Evolutionary conservation across 2,888 invertebrate species (phyloP).

Genomic region (Sipunculus nudus): DNA sequence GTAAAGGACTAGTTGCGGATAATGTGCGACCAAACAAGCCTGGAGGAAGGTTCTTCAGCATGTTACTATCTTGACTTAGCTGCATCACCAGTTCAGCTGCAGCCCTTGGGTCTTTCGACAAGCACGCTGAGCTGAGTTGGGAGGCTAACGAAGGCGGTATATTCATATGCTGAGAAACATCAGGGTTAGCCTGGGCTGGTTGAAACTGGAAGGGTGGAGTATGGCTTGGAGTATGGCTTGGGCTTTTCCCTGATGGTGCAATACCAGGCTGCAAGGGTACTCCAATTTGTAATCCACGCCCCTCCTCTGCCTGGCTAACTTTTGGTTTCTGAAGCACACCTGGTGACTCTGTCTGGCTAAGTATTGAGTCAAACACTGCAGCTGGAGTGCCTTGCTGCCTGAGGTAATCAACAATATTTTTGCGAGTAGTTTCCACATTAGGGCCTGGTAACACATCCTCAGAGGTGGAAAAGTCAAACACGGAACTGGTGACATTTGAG

Average conservation of each 20-base stretch:
- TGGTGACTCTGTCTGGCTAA: conserved; percentile 28
- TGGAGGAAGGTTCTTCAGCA: no score
- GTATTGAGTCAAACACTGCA: conserved; percentile 47
- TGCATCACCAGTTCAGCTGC: no score
- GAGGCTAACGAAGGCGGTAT: neutral
- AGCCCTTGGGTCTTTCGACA: no score
- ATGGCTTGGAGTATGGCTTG: conserved; percentile 3
- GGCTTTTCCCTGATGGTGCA: conserved; percentile 14
- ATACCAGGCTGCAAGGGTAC: conserved; percentile 18
- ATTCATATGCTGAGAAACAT: no score
- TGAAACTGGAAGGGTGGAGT: conserved; percentile 39
- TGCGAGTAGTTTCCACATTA: conserved; percentile 60
- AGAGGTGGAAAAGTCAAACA: conserved; percentile 43
- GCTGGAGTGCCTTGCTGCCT: conserved; percentile 49
- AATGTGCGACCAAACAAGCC: no score
- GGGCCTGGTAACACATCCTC: conserved; percentile 51
- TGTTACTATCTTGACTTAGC: no score
- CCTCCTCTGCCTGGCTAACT: no score
- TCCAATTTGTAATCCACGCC: no score
- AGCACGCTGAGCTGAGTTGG: neutral
- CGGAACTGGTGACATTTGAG: conserved; percentile 29
- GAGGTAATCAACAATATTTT: conserved; percentile 64
- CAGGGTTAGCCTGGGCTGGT: conserved; percentile 19
- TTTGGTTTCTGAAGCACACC: conserved; percentile 12
- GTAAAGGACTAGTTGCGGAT: conserved; percentile 85